A percentile compares a stretch with the other conserved stretches of the same genome.
These are phyloP conservation scores for Rynchops niger DNA, from an alignment of 2,113 vertebrate genomes.

Conservation along the genomic window DNA sequence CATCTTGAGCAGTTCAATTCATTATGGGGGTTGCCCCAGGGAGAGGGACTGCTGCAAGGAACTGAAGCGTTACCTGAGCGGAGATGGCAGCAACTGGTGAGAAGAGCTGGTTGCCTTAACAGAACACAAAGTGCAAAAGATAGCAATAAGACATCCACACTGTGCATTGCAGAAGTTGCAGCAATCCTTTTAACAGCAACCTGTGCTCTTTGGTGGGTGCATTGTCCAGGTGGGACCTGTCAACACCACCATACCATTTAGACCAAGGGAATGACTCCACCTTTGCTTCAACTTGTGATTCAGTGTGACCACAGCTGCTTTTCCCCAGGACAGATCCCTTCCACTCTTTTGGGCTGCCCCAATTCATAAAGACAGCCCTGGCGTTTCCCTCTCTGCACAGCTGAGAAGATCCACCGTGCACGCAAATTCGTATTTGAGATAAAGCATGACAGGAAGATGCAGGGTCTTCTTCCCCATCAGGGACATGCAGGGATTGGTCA, in stretches of 20 bases:
- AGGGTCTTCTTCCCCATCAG: neutral
- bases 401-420: neutral
- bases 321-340: neutral
- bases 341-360: neutral
- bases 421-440: neutral
- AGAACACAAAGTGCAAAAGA: neutral
- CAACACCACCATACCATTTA: accelerated
- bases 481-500: neutral
- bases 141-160: neutral
- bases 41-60: neutral
- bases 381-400: neutral
- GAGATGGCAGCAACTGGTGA: neutral
- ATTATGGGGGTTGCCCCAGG: neutral
- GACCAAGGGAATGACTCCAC: neutral
- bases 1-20: neutral
- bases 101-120: neutral
- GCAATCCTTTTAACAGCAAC: neutral
- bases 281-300: neutral
- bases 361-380: neutral
- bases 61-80: accelerated
- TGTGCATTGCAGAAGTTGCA: neutral
- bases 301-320: neutral
- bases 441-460: neutral
- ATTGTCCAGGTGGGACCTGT: neutral
- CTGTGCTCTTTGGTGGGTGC: neutral